A percentile compares a stretch with the other conserved stretches of the same genome.
phyloP scores from a whole-genome alignment of 2,888 invertebrate species.

The Tenthredo livida region DNA sequence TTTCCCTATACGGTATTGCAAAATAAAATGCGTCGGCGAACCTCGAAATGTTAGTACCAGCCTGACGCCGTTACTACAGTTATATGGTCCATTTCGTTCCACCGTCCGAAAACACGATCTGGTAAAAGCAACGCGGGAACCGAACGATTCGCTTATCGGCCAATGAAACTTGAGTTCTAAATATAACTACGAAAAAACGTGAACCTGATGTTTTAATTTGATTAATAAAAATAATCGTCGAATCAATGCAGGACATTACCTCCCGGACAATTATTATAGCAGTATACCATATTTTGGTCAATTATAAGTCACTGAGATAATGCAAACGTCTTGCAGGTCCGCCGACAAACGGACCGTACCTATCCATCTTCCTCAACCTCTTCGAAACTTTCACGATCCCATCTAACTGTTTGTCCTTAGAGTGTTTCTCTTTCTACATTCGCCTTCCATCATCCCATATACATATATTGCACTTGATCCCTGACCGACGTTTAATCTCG shows the following conservation, averaged over 20 bases:
- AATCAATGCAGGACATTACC: not conserved
- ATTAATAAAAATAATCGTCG: not conserved
- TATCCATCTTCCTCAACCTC: conserved; percentile 22
- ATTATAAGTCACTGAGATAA: not conserved
- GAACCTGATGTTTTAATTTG: not conserved
- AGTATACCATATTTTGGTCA: not conserved
- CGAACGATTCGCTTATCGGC: not conserved
- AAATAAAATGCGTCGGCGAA: conserved; percentile 42
- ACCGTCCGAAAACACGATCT: conserved; percentile 17
- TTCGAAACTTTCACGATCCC: conserved; percentile 23
- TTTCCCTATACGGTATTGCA: conserved; percentile 45
- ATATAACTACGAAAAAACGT: not conserved
- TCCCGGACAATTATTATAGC: not conserved
- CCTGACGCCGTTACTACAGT: conserved; percentile 43
- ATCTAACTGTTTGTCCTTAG: conserved; percentile 7
- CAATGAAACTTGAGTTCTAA: not conserved
- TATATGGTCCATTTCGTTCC: conserved; percentile 42
- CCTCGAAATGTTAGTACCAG: conserved; percentile 39
- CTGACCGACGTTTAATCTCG: conserved; percentile 39
- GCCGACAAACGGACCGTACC: not conserved
- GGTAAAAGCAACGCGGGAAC: not conserved
- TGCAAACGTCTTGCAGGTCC: not conserved
- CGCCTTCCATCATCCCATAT: conserved; percentile 18
- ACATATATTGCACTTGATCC: conserved; percentile 31
- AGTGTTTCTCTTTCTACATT: conserved; percentile 21